Evolutionary conservation across 1,140 invertebrate genomes (phyloP), one percentile per base, ranked within the genome.

Genomic region (Cephus cinctus): DNA sequence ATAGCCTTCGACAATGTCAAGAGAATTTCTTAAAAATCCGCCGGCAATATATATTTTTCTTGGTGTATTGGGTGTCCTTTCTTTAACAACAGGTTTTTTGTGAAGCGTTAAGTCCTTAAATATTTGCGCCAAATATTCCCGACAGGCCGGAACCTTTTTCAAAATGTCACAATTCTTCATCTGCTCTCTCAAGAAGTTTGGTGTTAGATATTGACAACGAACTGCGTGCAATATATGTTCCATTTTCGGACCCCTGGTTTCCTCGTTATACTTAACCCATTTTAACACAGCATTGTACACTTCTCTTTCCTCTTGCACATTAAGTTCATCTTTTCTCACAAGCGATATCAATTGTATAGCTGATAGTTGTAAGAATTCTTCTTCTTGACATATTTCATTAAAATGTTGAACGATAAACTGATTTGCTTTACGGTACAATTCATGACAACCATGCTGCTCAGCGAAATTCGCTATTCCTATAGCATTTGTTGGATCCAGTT

Each of bases 401-500:
- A 96, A 96, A 77, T 95, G 86, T 54, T 92, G 84, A 62, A 92
- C 86, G 44, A 96, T 94, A 66, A 92, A 96, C 57, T 89, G 83
- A 70, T 92, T 89, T 2, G 92, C 92, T 75, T 91, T 93, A 50
- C 85, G 81, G 65, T 88, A 86, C 25, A 96, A 78, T 27, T 89
- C 86, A 15, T 82, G 80, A 69, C 92, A 96, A 18, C 90, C 88
- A 66, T 95, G 90, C 65, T 94, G 91, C 66, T 94, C 90, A 0
- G 92, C 91, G 76, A 94, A 96, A 75, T 88, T 89, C 9, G 90
- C 88, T 61, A 96, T 95, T 34, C 93, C 92, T 45, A 96, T 94
- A 15, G 91, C 92, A 75, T 96, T 96, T 46, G 86, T 90, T n/a
- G 92, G 90, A 69, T 95, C 90, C 45, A 96, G 73, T 71, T 96